phyloP scores from a whole-genome alignment of 2,113 vertebrate genomes.

The Saccopteryx leptura region DNA sequence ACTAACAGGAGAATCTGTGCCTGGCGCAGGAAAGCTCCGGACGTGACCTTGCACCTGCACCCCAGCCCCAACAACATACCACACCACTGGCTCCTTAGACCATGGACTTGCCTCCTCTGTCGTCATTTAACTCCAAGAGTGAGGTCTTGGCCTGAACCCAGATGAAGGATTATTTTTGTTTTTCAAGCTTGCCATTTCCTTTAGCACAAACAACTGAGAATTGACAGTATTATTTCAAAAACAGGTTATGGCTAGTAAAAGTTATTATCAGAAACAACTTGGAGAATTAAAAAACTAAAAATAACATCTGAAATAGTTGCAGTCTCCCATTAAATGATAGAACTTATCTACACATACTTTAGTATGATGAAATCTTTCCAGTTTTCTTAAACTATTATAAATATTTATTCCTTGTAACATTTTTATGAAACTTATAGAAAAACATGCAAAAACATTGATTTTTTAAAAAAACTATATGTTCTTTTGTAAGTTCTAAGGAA shows the following conservation, averaged over 20 bases:
- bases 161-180: slow-evolving; percentile 38
- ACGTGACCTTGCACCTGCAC: rapidly evolving
- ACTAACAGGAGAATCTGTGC: background rate
- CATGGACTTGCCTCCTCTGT: background rate
- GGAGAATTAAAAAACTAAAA: slow-evolving; percentile 67
- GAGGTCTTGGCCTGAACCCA: background rate
- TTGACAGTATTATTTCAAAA: slow-evolving; percentile 54
- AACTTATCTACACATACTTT: slow-evolving; percentile 76
- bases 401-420: slow-evolving; percentile 80
- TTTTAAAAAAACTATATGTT: slow-evolving; percentile 78
- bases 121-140: slow-evolving; percentile 3
- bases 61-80: background rate
- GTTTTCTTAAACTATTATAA: slow-evolving; percentile 72
- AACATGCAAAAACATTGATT: slow-evolving; percentile 81
- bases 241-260: slow-evolving; percentile 42
- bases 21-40: background rate
- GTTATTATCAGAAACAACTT: slow-evolving; percentile 49
- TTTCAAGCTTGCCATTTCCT: background rate
- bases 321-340: slow-evolving; percentile 57
- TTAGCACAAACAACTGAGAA: background rate
- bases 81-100: background rate
- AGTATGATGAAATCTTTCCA: slow-evolving; percentile 72
- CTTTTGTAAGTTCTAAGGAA: slow-evolving; percentile 84
- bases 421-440: slow-evolving; percentile 81
- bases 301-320: slow-evolving; percentile 33